These are phyloP conservation scores for Lamellibrachia satsuma DNA, from an alignment of 2,888 invertebrate genomes.

Conservation along the genomic window DNA sequence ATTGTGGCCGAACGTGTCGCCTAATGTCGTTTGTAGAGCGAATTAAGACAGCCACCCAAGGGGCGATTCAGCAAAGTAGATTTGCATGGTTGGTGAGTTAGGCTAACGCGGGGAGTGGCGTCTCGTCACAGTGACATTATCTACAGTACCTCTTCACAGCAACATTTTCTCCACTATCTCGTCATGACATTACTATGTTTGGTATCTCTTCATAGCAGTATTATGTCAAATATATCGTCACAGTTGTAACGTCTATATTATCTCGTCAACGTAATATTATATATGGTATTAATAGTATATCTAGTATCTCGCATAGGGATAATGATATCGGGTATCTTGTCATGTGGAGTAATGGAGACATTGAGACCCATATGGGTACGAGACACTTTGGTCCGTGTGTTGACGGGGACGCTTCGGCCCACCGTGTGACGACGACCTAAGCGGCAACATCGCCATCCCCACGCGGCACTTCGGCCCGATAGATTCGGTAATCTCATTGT, in stretches of 20 bases:
- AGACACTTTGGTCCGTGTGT: not conserved
- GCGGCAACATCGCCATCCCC: not conserved
- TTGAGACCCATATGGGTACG: not conserved
- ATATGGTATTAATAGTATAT: not conserved
- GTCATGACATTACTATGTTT: not conserved
- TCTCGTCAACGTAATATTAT: not conserved
- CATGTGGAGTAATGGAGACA: not conserved
- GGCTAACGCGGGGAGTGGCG: not conserved
- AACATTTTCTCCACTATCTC: not conserved
- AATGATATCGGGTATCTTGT: no score
- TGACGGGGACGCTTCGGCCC: not conserved
- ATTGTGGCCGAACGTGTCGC: conserved; percentile 5
- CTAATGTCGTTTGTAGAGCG: conserved; percentile 9
- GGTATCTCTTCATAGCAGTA: not conserved
- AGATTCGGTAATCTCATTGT: not conserved
- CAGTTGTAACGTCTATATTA: not conserved
- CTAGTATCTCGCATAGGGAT: not conserved
- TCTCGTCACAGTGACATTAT: not conserved
- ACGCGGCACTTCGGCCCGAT: not conserved
- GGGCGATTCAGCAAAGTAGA: not conserved
- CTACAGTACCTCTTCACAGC: not conserved
- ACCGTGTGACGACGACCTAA: no score
- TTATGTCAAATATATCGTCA: not conserved
- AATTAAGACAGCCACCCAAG: not conserved
- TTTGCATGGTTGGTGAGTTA: not conserved